These are phyloP conservation scores for Hypercompe scribonia DNA, from an alignment of 2,888 invertebrate genomes.

Conservation along the genomic window DNA sequence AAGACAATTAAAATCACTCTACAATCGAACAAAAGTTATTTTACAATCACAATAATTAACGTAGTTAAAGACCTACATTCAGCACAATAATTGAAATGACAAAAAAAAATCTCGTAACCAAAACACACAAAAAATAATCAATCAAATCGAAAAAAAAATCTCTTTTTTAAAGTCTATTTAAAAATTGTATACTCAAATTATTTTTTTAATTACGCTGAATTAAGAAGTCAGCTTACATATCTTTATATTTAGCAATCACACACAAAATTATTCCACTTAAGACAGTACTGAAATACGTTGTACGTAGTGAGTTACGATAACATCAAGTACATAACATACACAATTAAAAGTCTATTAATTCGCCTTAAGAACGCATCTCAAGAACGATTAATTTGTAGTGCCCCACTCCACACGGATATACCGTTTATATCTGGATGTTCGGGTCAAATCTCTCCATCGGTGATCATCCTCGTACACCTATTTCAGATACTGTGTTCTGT, in stretches of 20 bases:
- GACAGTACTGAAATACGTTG: not conserved
- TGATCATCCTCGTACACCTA: constrained; percentile 55
- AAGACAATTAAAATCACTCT: not conserved
- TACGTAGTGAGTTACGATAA: too few species aligned
- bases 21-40: too few species aligned
- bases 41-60: too few species aligned
- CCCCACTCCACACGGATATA: constrained; percentile 14
- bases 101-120: not conserved
- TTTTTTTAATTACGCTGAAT: not conserved
- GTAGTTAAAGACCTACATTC: too few species aligned
- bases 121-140: not conserved
- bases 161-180: not conserved
- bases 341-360: not conserved
- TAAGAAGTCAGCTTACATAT: not conserved
- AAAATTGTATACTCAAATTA: too few species aligned
- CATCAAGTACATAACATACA: not conserved
- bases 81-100: too few species aligned
- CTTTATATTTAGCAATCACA: not conserved
- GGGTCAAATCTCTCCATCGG: constrained; percentile 36
- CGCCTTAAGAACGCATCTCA: constrained; percentile 15
- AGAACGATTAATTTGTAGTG: constrained; percentile 21
- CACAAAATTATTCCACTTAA: not conserved
- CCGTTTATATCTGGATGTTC: constrained; percentile 27
- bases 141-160: too few species aligned
- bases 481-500: constrained; percentile 45